Conservation (phyloP, 2,113 vertebrate genomes). For the Zosterops japonicus region DNA sequence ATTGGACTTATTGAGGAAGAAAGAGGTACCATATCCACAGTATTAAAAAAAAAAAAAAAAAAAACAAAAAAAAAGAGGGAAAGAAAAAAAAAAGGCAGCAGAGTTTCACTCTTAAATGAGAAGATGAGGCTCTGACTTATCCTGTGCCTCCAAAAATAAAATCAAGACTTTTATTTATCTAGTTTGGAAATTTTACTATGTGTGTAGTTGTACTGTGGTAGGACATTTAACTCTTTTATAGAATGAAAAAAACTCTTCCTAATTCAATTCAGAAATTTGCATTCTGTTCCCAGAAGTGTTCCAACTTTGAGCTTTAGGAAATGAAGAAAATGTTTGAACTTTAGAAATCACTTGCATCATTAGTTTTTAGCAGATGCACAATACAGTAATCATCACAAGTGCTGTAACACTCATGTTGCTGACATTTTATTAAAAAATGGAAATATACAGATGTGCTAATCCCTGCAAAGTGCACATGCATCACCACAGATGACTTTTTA, state of each 20-base stretch:
- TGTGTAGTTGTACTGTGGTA: background rate
- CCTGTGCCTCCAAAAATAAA: background rate
- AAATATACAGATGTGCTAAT: constrained; percentile 26
- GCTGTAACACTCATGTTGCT: constrained; percentile 39
- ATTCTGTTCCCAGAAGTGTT: constrained; percentile 67
- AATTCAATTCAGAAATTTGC: constrained; percentile 49
- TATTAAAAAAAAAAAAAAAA: background rate
- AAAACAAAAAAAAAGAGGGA: background rate
- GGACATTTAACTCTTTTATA: background rate
- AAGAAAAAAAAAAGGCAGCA: background rate
- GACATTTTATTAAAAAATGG: constrained; percentile 31
- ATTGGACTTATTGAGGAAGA: background rate
- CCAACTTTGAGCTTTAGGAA: constrained; percentile 54
- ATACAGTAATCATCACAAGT: constrained; percentile 54
- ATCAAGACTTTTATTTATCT: background rate
- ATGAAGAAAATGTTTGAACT: constrained; percentile 49
- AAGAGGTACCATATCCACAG: background rate
- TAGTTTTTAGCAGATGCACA: constrained; percentile 45
- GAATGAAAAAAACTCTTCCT: background rate
- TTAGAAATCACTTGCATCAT: constrained; percentile 51
- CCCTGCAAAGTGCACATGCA: constrained; percentile 22
- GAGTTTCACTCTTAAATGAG: background rate
- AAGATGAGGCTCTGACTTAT: background rate
- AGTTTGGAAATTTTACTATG: background rate
- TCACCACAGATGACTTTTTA: constrained; percentile 27